Conservation (phyloP, 2,888 invertebrate genomes). For the Acrobasis consociella region DNA sequence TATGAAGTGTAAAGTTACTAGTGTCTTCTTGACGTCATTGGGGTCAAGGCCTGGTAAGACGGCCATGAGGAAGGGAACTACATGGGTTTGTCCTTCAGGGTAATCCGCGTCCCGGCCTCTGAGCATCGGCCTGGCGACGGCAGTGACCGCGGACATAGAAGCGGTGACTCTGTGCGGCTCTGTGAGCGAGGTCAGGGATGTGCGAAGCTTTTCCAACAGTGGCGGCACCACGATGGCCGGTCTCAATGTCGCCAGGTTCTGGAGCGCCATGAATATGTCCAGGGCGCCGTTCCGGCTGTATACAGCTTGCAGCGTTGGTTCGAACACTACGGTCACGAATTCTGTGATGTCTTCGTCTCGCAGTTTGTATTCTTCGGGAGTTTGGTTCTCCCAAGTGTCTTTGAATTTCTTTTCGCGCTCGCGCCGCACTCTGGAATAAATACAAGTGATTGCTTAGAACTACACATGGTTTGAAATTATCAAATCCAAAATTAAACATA, state of each 20-base stretch:
- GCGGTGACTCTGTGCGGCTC: constrained; percentile 93
- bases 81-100: constrained; percentile 90
- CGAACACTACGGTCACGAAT: constrained; percentile 90
- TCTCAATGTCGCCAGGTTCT: constrained; percentile 89
- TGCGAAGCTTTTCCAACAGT: constrained; percentile 90
- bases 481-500: no score
- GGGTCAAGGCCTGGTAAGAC: constrained; percentile 95
- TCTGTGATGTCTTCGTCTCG: constrained; percentile 90
- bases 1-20: constrained; percentile 90
- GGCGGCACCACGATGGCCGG: constrained; percentile 93
- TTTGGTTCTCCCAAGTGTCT: constrained; percentile 86
- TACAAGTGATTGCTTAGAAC: not conserved
- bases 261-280: constrained; percentile 86
- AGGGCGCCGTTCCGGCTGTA: constrained; percentile 87
- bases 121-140: constrained; percentile 86
- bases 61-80: constrained; percentile 90
- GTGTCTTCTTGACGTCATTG: constrained; percentile 91
- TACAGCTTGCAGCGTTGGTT: constrained; percentile 89
- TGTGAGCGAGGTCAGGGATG: constrained; percentile 91
- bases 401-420: constrained; percentile 84
- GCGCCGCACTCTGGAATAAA: constrained; percentile 75
- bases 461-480: no score
- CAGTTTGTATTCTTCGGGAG: constrained; percentile 87
- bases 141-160: constrained; percentile 86
- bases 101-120: constrained; percentile 80